Evolutionary conservation across 2,888 invertebrate species (phyloP).

Genomic region (Eristalis intricaria): DNA sequence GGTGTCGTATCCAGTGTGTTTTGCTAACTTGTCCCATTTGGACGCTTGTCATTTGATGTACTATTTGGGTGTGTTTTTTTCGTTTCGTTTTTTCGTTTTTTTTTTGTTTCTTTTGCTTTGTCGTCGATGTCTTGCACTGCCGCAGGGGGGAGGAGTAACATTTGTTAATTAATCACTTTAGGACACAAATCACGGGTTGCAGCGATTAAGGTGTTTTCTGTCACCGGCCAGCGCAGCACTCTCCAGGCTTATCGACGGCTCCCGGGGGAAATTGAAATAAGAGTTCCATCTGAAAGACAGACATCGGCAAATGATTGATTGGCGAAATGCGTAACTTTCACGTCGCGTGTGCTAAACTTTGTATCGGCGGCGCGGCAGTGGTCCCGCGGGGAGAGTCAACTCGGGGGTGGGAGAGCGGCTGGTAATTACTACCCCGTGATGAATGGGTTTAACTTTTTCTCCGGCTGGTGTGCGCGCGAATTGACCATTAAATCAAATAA

Average conservation of each 20-base stretch:
- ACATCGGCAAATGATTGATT: constrained; percentile 47
- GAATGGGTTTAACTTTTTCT: constrained; percentile 34
- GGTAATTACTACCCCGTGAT: constrained; percentile 47
- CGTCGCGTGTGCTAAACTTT: neutral
- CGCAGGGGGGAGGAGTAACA: neutral
- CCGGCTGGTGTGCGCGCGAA: constrained; percentile 16
- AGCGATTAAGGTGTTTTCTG: constrained; percentile 24
- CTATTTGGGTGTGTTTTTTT: constrained; percentile 12
- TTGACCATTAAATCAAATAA: constrained; percentile 57
- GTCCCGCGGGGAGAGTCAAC: neutral
- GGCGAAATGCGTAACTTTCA: neutral
- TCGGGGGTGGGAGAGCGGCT: neutral
- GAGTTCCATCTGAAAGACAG: constrained; percentile 10
- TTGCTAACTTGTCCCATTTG: constrained; percentile 50
- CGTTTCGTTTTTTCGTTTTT: too few relatives aligned
- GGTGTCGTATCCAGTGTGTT: constrained; percentile 42
- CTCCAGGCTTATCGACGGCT: constrained; percentile 4
- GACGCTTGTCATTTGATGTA: constrained; percentile 54
- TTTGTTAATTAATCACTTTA: constrained; percentile 32
- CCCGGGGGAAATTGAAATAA: constrained; percentile 7
- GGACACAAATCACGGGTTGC: constrained; percentile 15
- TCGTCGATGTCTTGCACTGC: neutral
- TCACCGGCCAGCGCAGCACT: neutral
- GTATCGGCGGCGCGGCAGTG: neutral
- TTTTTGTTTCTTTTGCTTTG: neutral